These are phyloP conservation scores for Notoglanidium macrostoma DNA, from an alignment of 2,797 vertebrate species.

Conservation along the genomic window DNA sequence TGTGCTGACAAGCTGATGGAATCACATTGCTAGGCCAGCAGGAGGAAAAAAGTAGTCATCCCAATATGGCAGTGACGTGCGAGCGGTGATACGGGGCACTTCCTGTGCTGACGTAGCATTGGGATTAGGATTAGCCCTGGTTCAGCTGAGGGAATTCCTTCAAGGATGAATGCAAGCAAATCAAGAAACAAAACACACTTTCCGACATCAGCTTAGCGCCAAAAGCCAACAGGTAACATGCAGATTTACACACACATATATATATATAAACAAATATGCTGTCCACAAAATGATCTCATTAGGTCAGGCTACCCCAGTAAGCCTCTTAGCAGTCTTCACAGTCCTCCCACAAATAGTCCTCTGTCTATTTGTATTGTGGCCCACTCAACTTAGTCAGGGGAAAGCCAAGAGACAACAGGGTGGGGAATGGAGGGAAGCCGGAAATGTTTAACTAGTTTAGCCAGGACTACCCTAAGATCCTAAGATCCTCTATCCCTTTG, in stretches of 20 bases:
- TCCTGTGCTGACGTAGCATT: conserved; percentile 30
- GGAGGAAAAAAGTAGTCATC: conserved; percentile 42
- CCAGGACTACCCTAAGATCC: conserved; percentile 55
- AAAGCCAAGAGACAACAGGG: conserved; percentile 37
- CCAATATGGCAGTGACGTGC: neutral
- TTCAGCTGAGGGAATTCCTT: conserved; percentile 53
- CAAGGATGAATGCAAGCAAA: conserved; percentile 31
- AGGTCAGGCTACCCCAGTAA: conserved; percentile 57
- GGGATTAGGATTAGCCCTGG: conserved; percentile 54
- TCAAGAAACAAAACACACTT: neutral
- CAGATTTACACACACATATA: neutral
- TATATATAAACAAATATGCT: conserved; percentile 3
- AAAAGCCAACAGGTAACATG: conserved; percentile 14
- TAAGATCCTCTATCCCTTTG: conserved; percentile 41
- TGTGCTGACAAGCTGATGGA: conserved; percentile 52
- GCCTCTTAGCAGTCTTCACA: conserved; percentile 48
- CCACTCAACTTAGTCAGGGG: conserved; percentile 34
- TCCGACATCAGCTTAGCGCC: neutral
- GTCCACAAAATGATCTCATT: conserved; percentile 41
- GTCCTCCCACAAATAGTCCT: conserved; percentile 5
- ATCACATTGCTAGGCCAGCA: conserved; percentile 41
- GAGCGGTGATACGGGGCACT: conserved; percentile 22
- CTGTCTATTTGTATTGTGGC: conserved; percentile 36
- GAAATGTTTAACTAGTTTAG: conserved; percentile 57
- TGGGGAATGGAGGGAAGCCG: conserved; percentile 37